A percentile compares a stretch with the other conserved stretches of the same genome.
These are phyloP conservation scores for Falcunculus frontatus DNA, from an alignment of 2,113 vertebrate species.

Conservation along the genomic window DNA sequence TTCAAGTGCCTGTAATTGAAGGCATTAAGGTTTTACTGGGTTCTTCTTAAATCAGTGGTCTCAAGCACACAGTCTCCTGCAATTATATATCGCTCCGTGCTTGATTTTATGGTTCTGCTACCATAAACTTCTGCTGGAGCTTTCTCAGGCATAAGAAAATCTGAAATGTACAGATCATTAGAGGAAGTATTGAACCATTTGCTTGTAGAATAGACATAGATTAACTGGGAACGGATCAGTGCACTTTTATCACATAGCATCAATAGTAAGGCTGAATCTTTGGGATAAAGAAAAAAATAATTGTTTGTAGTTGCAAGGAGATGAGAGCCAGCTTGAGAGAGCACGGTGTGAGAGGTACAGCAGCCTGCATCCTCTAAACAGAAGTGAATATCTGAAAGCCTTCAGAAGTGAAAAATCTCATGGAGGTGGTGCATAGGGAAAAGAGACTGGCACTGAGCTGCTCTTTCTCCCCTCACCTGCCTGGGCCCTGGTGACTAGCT, in stretches of 20 bases:
- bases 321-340: background rate
- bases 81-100: conserved; percentile 41
- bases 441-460: background rate
- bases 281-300: background rate
- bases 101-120: conserved; percentile 33
- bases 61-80: background rate
- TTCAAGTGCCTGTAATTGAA: background rate
- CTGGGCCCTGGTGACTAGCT: background rate
- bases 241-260: background rate
- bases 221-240: conserved; percentile 37
- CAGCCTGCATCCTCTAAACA: background rate
- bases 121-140: conserved; percentile 31
- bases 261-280: background rate
- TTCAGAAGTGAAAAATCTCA: background rate
- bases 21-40: background rate
- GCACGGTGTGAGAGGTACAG: background rate
- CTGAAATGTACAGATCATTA: conserved; percentile 52
- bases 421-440: background rate
- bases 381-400: background rate
- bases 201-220: conserved; percentile 44
- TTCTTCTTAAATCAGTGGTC: background rate
- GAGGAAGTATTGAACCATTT: conserved; percentile 59
- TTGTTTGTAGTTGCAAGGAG: background rate
- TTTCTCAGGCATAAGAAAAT: conserved; percentile 60
- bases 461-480: background rate